Base-by-base conservation (phyloP, 2,797 vertebrate species). In the Typhlichthys subterraneus region DNA sequence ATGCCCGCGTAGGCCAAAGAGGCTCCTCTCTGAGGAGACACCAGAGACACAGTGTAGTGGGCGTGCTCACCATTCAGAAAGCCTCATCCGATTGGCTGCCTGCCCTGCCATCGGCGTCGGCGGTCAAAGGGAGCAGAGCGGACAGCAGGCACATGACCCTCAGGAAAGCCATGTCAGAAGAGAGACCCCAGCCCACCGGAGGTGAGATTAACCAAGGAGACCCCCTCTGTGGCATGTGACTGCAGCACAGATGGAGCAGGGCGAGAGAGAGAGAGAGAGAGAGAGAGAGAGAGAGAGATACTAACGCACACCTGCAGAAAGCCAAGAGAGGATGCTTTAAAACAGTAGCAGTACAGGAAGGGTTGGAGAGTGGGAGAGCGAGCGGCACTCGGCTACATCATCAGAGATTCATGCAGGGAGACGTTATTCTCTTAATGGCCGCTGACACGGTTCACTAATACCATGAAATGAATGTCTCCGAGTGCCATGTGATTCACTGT, bases 11-110 rank as follows among this genome's bases (percentile, higher is more conserved):
- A 95, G 96, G 93, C 95, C 95, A 95, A 89, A 95, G 94, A 93
- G 94, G 93, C 93, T 93, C 89, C 93, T 92, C 94, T 93, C 92
- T 92, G 90, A 93, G 93, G 93, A 96, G 94, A 93, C 95, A 95
- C 90, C 96, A 97, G 94, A 95, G 97, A 90, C 97, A 99, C 96
- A 98, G 96, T 95, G 93, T 99, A 94, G 95, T 93, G 90, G 97
- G 97, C 86, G 94, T 96, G 90, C 94, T 97, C 92, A 96, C 96
- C 83, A 93, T 97, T 95, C 96, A 97, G 91, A 97, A 94, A 95
- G 93, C 95, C 94, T 95, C 95, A 91, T 95, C 95, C 88, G 95
- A 97, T 91, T 95, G 95, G 94, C 94, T 95, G 92, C 95, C 95
- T 83, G 90, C 94, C 94, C 94, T 80, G 75, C 88, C 86, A 47